Percentiles rank a stretch among this genome's conserved stretches.
Evolutionary conservation across 2,888 invertebrate genomes (phyloP).

Genomic region (Boloria selene): DNA sequence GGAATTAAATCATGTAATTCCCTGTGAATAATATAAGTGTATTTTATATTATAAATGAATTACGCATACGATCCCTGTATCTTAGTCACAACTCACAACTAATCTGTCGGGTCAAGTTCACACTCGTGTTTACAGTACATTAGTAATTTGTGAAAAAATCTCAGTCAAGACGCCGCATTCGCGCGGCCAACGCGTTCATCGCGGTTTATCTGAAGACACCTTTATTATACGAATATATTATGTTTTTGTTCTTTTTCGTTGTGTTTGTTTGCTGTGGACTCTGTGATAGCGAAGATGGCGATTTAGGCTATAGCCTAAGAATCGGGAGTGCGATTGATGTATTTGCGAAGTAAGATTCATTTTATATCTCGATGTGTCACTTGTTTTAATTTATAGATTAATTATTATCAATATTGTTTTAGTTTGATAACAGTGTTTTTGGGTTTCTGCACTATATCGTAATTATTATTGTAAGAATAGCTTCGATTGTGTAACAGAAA

Average conservation of each 20-base stretch:
- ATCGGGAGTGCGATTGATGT: conserved; percentile 75
- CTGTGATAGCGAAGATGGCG: conserved; percentile 60
- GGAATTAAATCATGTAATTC: too few relatives aligned
- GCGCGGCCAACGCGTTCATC: conserved; percentile 46
- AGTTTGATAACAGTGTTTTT: conserved; percentile 8
- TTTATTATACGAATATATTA: conserved; percentile 41
- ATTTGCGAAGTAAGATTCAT: conserved; percentile 72
- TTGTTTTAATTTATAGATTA: conserved; percentile 27
- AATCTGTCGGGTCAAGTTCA: conserved; percentile 80
- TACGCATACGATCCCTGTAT: conserved; percentile 9
- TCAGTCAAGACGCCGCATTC: conserved; percentile 62
- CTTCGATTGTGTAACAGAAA: too few relatives aligned
- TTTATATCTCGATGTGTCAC: conserved; percentile 17
- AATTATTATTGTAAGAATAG: background rate
- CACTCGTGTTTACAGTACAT: conserved; percentile 61
- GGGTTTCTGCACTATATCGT: conserved; percentile 7
- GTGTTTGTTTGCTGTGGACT: conserved; percentile 53
- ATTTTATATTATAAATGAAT: conserved; percentile 1
- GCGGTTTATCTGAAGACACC: too few relatives aligned
- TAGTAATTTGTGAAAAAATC: conserved; percentile 75
- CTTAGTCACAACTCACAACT: conserved; percentile 48
- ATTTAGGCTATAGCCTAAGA: conserved; percentile 65
- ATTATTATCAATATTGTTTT: conserved; percentile 6
- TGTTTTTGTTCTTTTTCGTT: conserved; percentile 50
- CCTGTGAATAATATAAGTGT: too few relatives aligned